Base-by-base conservation (phyloP, 2,797 vertebrate genomes). In the Apogon talboti region DNA sequence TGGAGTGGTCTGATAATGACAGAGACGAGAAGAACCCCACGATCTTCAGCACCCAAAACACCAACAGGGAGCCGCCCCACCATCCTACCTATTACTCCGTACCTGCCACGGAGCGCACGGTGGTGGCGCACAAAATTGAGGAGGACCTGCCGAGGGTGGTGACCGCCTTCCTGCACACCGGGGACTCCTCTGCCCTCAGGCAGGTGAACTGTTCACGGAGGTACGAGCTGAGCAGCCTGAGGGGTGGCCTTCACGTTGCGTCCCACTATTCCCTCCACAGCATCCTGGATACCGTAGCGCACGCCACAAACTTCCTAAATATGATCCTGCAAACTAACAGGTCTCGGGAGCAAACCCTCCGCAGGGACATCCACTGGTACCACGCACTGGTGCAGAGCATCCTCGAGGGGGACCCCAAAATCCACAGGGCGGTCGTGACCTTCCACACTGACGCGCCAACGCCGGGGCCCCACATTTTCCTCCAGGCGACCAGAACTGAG, bases 291-390 rank as follows among this genome's bases (percentile, higher is more conserved):
- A 94, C 96, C 2, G 90, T 98, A 66, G 89, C 95, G 75, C 97
- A 98, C 66, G 95, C 97, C 83, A 93, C 96, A 80, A 97, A 98
- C 95, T 96, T 98, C 87, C 93, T 99, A 41, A 98, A 95, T 80
- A 86, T 91, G 89, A 95, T 99, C 84, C 92, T 98, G 64, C 96
- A 97, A 91, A 90, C 91, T 92, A 94, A 96, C 93, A 93, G 93
- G 90, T 96, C 96, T 57, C 90, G 94, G 51, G 96, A 96, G 80
- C 93, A 93, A 71, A 94, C 90, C 83, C 79, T 93, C 45, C 94
- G 91, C 76, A 92, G 92, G 67, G 96, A 98, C 88, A 71, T 94
- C 53, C 95, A 94, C 79, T 99, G 97, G 97, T 99, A 98, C 83
- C 93, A 94, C 51, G 96, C 96, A 11, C 87, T 99, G 75, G 94